phyloP scores from a whole-genome alignment of 2,888 invertebrate genomes.

The Limnephilus marmoratus region DNA sequence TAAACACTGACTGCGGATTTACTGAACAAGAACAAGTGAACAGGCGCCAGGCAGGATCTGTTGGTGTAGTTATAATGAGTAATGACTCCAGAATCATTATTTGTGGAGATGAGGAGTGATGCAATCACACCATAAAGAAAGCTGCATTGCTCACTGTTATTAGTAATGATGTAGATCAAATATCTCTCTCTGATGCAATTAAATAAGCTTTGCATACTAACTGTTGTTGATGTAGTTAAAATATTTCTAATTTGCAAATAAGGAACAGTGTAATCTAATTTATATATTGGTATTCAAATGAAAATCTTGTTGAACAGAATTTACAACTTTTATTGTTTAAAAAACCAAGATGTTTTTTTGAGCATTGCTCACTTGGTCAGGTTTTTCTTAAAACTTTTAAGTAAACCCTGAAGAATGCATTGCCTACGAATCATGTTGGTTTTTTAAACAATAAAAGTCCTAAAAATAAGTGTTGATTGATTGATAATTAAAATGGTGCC shows the following conservation, averaged over 20 bases:
- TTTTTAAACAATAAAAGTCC: no score
- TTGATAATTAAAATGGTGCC: no score
- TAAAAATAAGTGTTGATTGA: no score
- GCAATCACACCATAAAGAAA: neutral
- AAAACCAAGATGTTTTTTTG: no score
- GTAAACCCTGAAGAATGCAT: no score
- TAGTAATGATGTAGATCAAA: neutral
- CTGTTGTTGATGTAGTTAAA: neutral
- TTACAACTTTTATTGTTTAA: neutral
- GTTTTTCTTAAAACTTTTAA: no score
- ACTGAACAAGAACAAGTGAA: neutral
- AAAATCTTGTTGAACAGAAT: no score
- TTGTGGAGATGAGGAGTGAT: neutral
- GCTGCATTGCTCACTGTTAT: neutral
- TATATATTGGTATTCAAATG: neutral
- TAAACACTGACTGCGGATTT: constrained; percentile 2
- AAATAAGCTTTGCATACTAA: neutral
- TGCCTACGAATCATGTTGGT: no score
- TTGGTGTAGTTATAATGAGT: neutral
- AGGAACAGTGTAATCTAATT: neutral
- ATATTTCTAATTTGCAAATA: neutral
- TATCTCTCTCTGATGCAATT: neutral
- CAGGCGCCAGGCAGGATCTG: neutral
- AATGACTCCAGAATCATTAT: neutral
- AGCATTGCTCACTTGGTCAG: no score